Conservation (phyloP, 2,888 invertebrate genomes). For the Tipula helvola region DNA sequence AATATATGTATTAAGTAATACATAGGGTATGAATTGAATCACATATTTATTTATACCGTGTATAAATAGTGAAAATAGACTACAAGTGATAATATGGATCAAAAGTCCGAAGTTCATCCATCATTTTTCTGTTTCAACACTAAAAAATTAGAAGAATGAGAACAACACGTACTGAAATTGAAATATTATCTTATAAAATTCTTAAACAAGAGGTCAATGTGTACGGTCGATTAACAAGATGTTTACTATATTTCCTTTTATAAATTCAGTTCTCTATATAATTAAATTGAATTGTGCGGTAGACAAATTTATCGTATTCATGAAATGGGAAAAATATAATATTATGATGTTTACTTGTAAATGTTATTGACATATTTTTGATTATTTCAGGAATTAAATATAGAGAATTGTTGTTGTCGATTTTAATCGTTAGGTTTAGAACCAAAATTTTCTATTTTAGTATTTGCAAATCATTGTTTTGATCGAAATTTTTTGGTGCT, state of each 20-base stretch:
- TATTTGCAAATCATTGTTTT: neutral
- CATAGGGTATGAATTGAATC: no score
- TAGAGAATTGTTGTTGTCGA: neutral
- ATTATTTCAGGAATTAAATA: neutral
- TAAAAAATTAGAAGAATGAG: neutral
- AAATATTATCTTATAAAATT: neutral
- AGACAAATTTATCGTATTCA: neutral
- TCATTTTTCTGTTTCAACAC: neutral
- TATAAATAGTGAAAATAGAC: neutral
- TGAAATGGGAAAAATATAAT: neutral
- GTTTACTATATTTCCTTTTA: neutral
- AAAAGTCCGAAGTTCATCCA: neutral
- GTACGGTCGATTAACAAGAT: neutral
- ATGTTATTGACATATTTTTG: neutral
- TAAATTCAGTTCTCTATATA: neutral
- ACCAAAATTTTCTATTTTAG: neutral
- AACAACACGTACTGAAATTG: neutral
- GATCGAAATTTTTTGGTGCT: neutral
- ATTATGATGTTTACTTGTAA: neutral
- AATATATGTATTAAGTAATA: neutral
- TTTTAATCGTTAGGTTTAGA: neutral
- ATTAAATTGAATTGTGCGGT: neutral
- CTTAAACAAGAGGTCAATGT: neutral
- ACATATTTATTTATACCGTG: neutral
- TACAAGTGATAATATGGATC: neutral